phyloP scores from a whole-genome alignment of 2,888 invertebrate genomes.

The Biston betularia region DNA sequence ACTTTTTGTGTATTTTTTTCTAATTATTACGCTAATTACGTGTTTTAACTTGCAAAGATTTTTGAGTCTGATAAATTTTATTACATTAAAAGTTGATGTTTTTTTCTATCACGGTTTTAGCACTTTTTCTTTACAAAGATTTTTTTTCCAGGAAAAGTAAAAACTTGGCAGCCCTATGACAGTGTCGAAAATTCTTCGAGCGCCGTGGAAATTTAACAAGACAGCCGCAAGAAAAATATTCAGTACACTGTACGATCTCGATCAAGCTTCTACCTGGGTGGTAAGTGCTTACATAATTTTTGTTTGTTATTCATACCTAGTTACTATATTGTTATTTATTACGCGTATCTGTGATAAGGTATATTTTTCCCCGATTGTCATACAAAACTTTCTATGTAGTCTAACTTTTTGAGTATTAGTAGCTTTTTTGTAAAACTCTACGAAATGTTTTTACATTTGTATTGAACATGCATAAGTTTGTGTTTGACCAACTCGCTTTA shows the following conservation, averaged over 20 bases:
- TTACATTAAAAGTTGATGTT: no score
- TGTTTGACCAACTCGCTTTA: no score
- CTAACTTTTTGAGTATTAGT: no score
- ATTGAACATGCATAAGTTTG: no score
- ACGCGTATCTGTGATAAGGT: not conserved
- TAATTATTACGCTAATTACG: no score
- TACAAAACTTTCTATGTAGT: no score
- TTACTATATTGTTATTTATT: not conserved
- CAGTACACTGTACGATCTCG: conserved; percentile 63
- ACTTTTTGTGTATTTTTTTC: no score
- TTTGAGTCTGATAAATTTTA: no score
- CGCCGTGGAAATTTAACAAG: conserved; percentile 65
- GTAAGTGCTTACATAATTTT: conserved; percentile 53
- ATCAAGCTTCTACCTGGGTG: conserved; percentile 56
- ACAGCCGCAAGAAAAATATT: conserved; percentile 50
- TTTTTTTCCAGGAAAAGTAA: not conserved
- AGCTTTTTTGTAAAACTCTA: no score
- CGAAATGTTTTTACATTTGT: no score
- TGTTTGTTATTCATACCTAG: not conserved
- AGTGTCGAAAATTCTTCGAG: conserved; percentile 46
- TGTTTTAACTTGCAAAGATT: no score
- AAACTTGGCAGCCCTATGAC: conserved; percentile 59
- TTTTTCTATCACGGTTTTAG: not conserved
- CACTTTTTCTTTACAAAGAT: not conserved
- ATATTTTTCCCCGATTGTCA: no score